Evolutionary conservation across 2,113 vertebrate species (phyloP), one percentile per base, ranked within the genome.

Genomic region (Nannobrachium achirus): DNA sequence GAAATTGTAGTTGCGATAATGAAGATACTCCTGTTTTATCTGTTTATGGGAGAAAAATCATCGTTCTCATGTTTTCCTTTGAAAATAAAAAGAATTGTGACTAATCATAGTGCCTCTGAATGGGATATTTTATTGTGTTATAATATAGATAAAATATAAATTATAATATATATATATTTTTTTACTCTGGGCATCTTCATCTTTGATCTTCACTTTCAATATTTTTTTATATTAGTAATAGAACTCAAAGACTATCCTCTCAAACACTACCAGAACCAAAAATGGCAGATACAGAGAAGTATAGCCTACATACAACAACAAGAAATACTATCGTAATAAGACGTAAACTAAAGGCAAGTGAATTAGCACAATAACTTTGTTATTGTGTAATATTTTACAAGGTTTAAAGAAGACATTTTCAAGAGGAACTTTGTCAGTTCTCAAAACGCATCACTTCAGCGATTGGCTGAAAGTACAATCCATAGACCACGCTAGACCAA

Each of bases 1-100:
- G 86, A 90, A 86, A 86, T 84, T 86, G 68, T 70, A 88, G 79
- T 70, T n/a, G 44, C 79, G 77, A 69, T 80, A 80, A 61, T 38
- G 46, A 25, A 62, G 70, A 53, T 59, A 75, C 72, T 85, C 46
- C 52, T 76, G 75, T 83, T 78, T 81, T 69, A 76, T 79, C 71
- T 74, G n/a, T n/a, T 4, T 33, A 33, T 33, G 25, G 25, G 25
- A 33, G 25, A 3, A 33, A 33, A 33, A 33, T 33, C 3, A 33
- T 59, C 69, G 79, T 63, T 75, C 67, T 81, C 81, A 55, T 79
- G 64, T 83, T 83, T 85, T 51, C 70, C 67, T 87, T 87, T 83
- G 64, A 78, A 57, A 89, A 88, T 83, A 89, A 86, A 88, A 78
- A 65, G 44, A 4, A 69, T 33, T 33, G 59, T 80, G 80, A 83